Evolutionary conservation across 2,888 invertebrate species (phyloP).

Genomic region (Tolmerus cingulatus): DNA sequence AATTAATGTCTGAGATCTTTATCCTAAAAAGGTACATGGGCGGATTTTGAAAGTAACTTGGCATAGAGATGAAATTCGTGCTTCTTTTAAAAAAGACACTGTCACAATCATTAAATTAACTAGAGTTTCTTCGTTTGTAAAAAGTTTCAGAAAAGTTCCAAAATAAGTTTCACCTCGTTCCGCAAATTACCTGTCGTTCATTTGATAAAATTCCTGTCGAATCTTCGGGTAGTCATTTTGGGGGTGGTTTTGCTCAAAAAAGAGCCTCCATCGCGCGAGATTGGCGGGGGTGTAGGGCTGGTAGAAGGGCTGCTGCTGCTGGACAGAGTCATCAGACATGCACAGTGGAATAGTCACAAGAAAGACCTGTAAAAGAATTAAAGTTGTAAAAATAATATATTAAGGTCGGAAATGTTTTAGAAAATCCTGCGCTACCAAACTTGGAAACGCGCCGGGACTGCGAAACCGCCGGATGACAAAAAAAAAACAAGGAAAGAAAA

Average conservation of each 20-base stretch:
- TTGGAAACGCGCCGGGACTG: not conserved
- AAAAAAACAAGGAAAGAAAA: not conserved
- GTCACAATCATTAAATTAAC: not conserved
- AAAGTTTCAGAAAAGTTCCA: not conserved
- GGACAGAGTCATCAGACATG: not conserved
- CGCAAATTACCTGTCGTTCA: slow-evolving; percentile 12
- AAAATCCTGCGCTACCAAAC: not conserved
- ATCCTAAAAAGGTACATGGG: not conserved
- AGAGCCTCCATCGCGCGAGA: slow-evolving; percentile 24
- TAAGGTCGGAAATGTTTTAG: not conserved
- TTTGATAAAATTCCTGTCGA: slow-evolving; percentile 26
- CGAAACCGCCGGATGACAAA: not conserved
- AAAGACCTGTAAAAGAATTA: slow-evolving; percentile 31
- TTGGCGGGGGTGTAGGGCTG: not conserved
- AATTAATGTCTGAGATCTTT: not conserved
- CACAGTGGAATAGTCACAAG: slow-evolving; percentile 1
- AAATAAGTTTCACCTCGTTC: not conserved
- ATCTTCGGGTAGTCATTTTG: slow-evolving; percentile 24
- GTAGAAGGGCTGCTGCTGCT: not conserved
- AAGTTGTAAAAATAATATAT: not conserved
- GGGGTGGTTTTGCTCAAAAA: slow-evolving; percentile 8
- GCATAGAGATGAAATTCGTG: not conserved
- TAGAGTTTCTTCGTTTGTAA: not conserved
- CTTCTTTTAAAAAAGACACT: not conserved
- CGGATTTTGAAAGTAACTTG: not conserved